Evolutionary conservation across 2,797 vertebrate genomes (phyloP).

Genomic region (Chelmon rostratus): DNA sequence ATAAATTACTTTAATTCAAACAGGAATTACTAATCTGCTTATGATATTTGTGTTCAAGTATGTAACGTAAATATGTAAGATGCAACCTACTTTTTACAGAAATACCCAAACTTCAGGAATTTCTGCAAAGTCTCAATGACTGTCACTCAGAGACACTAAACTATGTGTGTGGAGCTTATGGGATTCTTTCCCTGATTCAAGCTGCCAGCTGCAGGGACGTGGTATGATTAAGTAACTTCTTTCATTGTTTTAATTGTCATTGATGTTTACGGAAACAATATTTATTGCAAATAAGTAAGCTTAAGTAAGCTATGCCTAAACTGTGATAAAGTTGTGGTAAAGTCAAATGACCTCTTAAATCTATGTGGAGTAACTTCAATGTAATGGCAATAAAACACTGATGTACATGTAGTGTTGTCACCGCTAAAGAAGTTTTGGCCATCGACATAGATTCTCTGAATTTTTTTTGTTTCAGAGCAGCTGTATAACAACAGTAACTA

Average conservation of each 20-base stretch:
- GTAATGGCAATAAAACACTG: background rate
- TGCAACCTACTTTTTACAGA: conserved; percentile 40
- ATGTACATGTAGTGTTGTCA: background rate
- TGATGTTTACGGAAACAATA: background rate
- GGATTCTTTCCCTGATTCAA: conserved; percentile 69
- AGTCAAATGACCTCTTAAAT: background rate
- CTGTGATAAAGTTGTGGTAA: no score
- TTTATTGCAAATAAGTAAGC: background rate
- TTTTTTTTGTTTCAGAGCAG: background rate
- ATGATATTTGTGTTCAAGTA: background rate
- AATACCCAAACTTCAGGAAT: conserved; percentile 54
- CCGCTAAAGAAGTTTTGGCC: background rate
- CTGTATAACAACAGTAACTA: background rate
- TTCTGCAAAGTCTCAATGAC: conserved; percentile 53
- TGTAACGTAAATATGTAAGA: rapidly evolving
- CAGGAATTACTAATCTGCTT: background rate
- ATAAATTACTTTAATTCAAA: background rate
- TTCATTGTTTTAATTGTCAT: background rate
- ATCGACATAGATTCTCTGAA: background rate
- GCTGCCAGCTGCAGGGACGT: conserved; percentile 7
- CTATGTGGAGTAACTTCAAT: background rate
- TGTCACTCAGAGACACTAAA: conserved; percentile 41
- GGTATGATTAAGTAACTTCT: conserved; percentile 27
- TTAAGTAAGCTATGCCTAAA: background rate
- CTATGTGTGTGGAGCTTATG: conserved; percentile 62